Percentiles rank a stretch among this genome's conserved stretches.
Conservation (phyloP, 2,888 invertebrate species). For the Helobdella robusta region DNA sequence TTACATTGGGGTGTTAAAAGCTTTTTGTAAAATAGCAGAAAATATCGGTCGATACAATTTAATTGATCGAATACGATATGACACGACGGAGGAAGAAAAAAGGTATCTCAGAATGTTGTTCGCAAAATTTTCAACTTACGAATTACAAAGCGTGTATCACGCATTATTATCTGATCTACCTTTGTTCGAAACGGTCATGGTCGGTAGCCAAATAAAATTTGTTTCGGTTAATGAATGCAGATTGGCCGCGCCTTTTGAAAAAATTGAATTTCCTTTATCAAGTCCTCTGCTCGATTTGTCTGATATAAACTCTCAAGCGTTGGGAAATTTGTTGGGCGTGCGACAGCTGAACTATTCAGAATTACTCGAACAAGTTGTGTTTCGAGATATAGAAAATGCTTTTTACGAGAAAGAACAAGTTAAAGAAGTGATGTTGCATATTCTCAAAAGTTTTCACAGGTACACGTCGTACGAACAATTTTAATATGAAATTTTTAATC, state of each 20-base stretch:
- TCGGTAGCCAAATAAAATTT: conserved; percentile 23
- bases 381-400: conserved; percentile 33
- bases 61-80: too few relatives aligned
- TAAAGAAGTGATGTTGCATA: conserved; percentile 34
- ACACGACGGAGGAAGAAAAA: conserved; percentile 27
- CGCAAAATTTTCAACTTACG: conserved; percentile 30
- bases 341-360: conserved; percentile 25
- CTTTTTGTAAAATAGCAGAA: conserved; percentile 22
- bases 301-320: conserved; percentile 24
- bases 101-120: conserved; percentile 31
- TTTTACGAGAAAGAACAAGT: conserved; percentile 32
- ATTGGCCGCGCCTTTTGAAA: conserved; percentile 32
- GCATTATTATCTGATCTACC: conserved; percentile 31
- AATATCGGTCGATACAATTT: not conserved
- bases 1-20: conserved; percentile 32
- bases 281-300: conserved; percentile 29
- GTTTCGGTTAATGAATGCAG: conserved; percentile 29
- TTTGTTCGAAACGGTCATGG: conserved; percentile 34
- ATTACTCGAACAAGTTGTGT: conserved; percentile 32
- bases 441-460: conserved; percentile 33
- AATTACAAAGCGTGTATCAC: conserved; percentile 28
- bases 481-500: not conserved
- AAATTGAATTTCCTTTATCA: conserved; percentile 31
- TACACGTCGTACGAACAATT: conserved; percentile 23
- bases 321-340: conserved; percentile 31